These are phyloP conservation scores for Nemurella pictetii DNA, from an alignment of 2,888 invertebrate genomes.

Conservation along the genomic window DNA sequence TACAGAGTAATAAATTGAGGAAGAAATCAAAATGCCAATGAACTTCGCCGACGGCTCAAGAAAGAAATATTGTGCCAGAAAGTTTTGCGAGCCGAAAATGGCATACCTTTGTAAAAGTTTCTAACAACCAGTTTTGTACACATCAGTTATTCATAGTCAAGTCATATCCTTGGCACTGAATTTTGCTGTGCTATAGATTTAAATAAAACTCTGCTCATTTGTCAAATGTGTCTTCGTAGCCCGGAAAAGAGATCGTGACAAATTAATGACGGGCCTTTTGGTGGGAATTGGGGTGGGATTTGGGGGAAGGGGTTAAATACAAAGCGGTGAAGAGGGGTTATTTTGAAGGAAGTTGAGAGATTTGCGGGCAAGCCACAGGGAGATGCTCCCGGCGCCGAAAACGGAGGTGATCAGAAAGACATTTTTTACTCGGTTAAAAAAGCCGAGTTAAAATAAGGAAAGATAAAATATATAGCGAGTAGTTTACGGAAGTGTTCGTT, in stretches of 20 bases:
- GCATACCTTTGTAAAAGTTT: too few species aligned
- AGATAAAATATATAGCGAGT: background rate
- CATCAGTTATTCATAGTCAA: background rate
- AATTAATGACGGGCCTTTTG: background rate
- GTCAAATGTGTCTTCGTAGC: background rate
- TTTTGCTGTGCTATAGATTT: background rate
- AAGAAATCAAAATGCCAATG: too few species aligned
- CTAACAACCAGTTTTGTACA: too few species aligned
- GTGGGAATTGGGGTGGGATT: background rate
- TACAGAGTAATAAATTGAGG: too few species aligned
- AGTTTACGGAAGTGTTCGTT: too few species aligned
- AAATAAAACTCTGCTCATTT: background rate
- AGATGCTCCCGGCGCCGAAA: background rate
- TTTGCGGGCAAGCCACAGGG: background rate
- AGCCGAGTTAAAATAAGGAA: background rate
- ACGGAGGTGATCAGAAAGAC: background rate
- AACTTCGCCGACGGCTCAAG: too few species aligned
- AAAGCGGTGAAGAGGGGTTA: too few species aligned
- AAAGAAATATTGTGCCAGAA: too few species aligned
- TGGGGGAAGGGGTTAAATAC: too few species aligned
- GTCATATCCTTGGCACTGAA: background rate
- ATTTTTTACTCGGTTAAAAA: background rate
- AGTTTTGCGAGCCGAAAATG: too few species aligned
- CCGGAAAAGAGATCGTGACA: background rate
- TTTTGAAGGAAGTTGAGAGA: background rate